Evolutionary conservation across 2,888 invertebrate species (phyloP).

Genomic region (Chaetoderma sp.): DNA sequence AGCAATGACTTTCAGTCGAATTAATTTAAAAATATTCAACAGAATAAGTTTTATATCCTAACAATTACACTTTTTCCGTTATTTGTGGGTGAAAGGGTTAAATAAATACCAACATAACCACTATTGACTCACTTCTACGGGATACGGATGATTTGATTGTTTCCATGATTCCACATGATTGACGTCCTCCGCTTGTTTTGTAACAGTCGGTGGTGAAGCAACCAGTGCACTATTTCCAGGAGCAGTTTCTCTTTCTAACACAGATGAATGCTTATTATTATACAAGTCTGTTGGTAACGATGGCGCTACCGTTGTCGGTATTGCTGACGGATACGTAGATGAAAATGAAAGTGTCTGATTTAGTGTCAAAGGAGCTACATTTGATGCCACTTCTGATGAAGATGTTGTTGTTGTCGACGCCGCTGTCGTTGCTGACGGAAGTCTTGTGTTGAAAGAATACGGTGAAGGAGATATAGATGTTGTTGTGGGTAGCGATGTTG

Average conservation of each 20-base stretch:
- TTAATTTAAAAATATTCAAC: no score
- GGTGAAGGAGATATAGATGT: background rate
- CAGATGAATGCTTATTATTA: no score
- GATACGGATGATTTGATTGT: background rate
- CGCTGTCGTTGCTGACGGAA: background rate
- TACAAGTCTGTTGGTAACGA: no score
- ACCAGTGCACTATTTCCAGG: no score
- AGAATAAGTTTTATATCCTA: no score
- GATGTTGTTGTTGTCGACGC: background rate
- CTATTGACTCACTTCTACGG: constrained; percentile 8
- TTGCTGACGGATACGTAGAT: background rate
- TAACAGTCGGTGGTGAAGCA: no score
- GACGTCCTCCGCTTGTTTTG: background rate
- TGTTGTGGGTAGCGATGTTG: background rate
- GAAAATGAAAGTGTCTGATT: background rate
- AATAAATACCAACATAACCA: no score
- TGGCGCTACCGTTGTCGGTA: no score
- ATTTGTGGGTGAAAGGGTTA: no score
- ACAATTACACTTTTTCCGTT: no score
- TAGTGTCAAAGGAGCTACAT: background rate
- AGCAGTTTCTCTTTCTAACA: no score
- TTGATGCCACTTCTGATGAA: background rate
- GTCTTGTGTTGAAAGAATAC: background rate
- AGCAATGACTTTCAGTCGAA: no score
- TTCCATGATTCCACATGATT: constrained; percentile 7